These are phyloP conservation scores for Vespertilio murinus DNA, from an alignment of 2,797 vertebrate species.

Conservation along the genomic window DNA sequence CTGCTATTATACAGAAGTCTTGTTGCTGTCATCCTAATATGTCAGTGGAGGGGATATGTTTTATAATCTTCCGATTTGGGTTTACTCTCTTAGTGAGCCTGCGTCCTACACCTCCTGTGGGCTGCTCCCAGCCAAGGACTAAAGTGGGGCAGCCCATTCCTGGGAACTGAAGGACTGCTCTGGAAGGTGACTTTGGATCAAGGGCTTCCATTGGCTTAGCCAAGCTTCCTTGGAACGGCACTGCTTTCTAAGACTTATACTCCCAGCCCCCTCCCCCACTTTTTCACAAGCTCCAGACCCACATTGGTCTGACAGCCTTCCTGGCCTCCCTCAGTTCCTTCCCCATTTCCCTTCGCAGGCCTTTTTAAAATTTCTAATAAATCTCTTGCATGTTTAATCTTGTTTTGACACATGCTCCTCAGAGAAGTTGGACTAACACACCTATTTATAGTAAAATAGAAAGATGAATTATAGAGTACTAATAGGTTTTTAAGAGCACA, in stretches of 20 bases:
- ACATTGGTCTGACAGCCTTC: neutral
- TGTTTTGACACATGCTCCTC: neutral
- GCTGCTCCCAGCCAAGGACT: neutral
- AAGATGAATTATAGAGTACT: neutral
- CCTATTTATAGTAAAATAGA: slow-evolving; percentile 10
- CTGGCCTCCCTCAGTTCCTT: neutral
- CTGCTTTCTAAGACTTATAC: neutral
- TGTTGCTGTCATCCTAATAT: too few species aligned
- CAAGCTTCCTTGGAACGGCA: neutral
- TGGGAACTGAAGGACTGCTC: neutral
- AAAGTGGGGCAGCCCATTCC: neutral
- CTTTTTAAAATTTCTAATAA: neutral
- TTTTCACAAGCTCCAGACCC: neutral
- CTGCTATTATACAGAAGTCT: neutral
- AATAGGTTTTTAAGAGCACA: slow-evolving; percentile 11
- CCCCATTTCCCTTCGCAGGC: neutral
- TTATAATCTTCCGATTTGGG: neutral
- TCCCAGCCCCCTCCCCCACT: neutral
- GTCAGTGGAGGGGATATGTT: neutral
- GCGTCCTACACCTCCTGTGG: neutral
- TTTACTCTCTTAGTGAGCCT: neutral
- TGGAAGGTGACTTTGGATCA: neutral
- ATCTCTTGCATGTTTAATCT: neutral
- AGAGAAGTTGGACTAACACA: neutral
- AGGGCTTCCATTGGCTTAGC: neutral